These are phyloP conservation scores for Tragelaphus scriptus DNA, from an alignment of 2,113 vertebrate species.

Conservation along the genomic window DNA sequence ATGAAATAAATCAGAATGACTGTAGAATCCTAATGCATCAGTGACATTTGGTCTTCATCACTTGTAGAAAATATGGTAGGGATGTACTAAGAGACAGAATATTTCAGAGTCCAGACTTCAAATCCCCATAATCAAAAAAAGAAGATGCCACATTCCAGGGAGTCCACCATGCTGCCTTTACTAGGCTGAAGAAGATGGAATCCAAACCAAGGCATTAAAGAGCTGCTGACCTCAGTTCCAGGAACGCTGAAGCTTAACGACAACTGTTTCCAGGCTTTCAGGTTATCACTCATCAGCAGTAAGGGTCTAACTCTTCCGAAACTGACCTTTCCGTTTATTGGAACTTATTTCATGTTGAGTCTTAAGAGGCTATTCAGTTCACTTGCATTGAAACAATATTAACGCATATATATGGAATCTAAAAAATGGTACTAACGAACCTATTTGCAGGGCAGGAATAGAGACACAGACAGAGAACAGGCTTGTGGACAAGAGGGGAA, in stretches of 20 bases:
- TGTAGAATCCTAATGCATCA: neutral
- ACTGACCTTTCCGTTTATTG: neutral
- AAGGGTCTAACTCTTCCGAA: neutral
- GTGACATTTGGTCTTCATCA: constrained; percentile 30
- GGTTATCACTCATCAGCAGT: neutral
- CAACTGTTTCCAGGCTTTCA: neutral
- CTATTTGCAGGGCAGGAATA: neutral
- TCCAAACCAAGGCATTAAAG: neutral
- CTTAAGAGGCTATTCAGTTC: neutral
- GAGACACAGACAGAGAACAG: neutral
- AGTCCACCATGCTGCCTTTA: neutral
- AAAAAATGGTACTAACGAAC: neutral
- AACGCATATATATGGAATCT: neutral
- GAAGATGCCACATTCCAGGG: neutral
- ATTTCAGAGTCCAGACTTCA: neutral
- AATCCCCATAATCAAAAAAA: constrained; percentile 12
- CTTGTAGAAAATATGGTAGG: neutral
- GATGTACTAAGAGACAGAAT: neutral
- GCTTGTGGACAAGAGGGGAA: neutral
- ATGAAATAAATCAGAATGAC: constrained; percentile 45
- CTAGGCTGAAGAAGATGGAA: neutral
- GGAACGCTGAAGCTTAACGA: neutral
- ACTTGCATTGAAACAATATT: neutral
- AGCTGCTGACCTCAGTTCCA: neutral
- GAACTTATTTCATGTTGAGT: neutral